These are phyloP conservation scores for Anastrepha ludens DNA, from an alignment of 1,140 invertebrate species.

Conservation along the genomic window DNA sequence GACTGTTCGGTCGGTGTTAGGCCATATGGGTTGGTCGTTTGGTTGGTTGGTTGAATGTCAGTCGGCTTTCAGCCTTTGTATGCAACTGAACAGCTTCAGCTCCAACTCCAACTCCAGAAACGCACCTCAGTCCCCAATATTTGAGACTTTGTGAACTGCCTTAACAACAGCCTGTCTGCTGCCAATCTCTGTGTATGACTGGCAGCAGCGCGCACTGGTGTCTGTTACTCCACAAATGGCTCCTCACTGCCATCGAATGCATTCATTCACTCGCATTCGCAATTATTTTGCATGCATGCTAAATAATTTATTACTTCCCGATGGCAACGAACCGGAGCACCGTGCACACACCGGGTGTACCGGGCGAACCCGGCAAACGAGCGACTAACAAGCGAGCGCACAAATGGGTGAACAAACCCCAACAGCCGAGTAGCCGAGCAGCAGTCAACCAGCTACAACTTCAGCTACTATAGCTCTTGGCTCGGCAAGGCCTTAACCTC, in stretches of 20 bases:
- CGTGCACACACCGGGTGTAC: background rate
- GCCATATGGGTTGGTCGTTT: slow-evolving; percentile 14
- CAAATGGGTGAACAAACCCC: slow-evolving; percentile 41
- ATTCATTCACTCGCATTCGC: slow-evolving; percentile 54
- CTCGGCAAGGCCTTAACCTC: background rate
- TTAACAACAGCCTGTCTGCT: background rate
- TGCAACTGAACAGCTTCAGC: background rate
- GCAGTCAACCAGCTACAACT: background rate
- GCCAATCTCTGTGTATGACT: background rate
- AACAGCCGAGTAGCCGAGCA: background rate
- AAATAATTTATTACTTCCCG: slow-evolving; percentile 60
- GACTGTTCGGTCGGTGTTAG: background rate
- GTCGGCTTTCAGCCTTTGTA: background rate
- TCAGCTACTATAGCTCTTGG: background rate
- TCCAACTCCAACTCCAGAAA: background rate
- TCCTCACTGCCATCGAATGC: background rate
- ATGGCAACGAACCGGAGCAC: slow-evolving; percentile 56
- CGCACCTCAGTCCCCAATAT: slow-evolving; percentile 25
- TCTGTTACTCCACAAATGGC: background rate
- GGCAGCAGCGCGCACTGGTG: background rate
- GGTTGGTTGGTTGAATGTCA: background rate
- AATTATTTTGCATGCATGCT: slow-evolving; percentile 57
- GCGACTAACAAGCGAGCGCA: slow-evolving; percentile 43
- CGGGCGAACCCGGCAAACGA: slow-evolving; percentile 2
- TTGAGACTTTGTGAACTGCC: background rate